Evolutionary conservation across 2,797 vertebrate species (phyloP).

Genomic region (Brachymystax lenok): DNA sequence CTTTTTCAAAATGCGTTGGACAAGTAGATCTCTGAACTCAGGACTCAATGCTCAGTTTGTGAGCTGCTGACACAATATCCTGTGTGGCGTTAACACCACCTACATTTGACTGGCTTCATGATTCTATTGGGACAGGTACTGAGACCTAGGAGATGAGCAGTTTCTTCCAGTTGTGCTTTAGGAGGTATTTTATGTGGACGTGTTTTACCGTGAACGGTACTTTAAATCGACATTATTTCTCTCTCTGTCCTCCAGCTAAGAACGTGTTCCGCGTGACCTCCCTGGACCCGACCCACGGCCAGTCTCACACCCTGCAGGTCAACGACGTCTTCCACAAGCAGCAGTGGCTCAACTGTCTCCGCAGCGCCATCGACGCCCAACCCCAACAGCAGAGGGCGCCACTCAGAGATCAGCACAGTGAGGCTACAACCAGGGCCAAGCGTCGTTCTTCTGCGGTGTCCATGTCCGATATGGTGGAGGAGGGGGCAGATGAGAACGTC

Average conservation of each 20-base stretch:
- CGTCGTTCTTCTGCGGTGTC: slow-evolving; percentile 53
- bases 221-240: too few relatives aligned
- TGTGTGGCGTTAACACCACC: too few relatives aligned
- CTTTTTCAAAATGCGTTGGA: too few relatives aligned
- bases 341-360: slow-evolving; percentile 93
- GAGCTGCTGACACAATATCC: too few relatives aligned
- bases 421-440: slow-evolving; percentile 32
- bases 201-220: too few relatives aligned
- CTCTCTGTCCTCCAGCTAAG: slow-evolving; percentile 77
- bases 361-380: slow-evolving; percentile 68
- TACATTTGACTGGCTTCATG: too few relatives aligned
- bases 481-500: slow-evolving; percentile 75
- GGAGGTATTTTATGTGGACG: too few relatives aligned
- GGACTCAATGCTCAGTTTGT: too few relatives aligned
- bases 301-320: slow-evolving; percentile 91
- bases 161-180: too few relatives aligned
- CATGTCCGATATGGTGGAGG: slow-evolving; percentile 46
- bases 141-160: too few relatives aligned
- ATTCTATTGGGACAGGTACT: too few relatives aligned
- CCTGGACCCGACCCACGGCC: slow-evolving; percentile 79
- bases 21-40: too few relatives aligned
- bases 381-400: slow-evolving; percentile 70
- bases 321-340: slow-evolving; percentile 97
- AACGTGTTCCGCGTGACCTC: slow-evolving; percentile 92
- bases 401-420: slow-evolving; percentile 37